Conservation (phyloP, 2,888 invertebrate species). For the Sarcophaga carnaria region DNA sequence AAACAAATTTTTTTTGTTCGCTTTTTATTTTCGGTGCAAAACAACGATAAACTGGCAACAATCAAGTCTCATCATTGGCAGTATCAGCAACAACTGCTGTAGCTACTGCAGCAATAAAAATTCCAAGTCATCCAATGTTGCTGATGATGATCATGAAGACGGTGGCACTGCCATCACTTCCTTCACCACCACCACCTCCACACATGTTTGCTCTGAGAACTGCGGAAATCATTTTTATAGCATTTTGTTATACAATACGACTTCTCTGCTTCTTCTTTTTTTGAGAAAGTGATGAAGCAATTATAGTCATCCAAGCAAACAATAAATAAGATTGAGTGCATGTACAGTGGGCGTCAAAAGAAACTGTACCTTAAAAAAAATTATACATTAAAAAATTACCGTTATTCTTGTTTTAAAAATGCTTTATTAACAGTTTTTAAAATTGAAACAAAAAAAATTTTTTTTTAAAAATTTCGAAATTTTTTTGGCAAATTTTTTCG, state of each 20-base stretch:
- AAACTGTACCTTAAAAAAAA: background rate
- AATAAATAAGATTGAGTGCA: slow-evolving; percentile 37
- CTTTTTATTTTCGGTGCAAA: slow-evolving; percentile 31
- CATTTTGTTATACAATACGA: slow-evolving; percentile 39
- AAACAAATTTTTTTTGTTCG: slow-evolving; percentile 42
- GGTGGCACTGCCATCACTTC: slow-evolving; percentile 15
- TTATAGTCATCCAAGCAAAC: slow-evolving; percentile 52
- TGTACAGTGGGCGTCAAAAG: background rate
- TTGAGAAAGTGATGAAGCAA: slow-evolving; percentile 53
- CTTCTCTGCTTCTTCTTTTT: slow-evolving; percentile 18
- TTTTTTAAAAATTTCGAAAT: too few species aligned
- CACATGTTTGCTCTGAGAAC: slow-evolving; percentile 51
- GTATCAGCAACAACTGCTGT: slow-evolving; percentile 45
- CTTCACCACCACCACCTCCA: slow-evolving; percentile 23
- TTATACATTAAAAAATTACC: too few species aligned
- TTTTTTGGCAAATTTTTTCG: too few species aligned
- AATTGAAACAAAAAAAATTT: too few species aligned
- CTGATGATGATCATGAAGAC: background rate
- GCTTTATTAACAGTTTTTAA: too few species aligned
- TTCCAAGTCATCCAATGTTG: background rate
- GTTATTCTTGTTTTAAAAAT: too few species aligned
- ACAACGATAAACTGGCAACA: slow-evolving; percentile 58
- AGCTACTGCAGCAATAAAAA: slow-evolving; percentile 47
- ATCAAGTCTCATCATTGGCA: slow-evolving; percentile 56
- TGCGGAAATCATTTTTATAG: slow-evolving; percentile 67